These are phyloP conservation scores for Allobates femoralis DNA, from an alignment of 2,797 vertebrate species.

Conservation along the genomic window DNA sequence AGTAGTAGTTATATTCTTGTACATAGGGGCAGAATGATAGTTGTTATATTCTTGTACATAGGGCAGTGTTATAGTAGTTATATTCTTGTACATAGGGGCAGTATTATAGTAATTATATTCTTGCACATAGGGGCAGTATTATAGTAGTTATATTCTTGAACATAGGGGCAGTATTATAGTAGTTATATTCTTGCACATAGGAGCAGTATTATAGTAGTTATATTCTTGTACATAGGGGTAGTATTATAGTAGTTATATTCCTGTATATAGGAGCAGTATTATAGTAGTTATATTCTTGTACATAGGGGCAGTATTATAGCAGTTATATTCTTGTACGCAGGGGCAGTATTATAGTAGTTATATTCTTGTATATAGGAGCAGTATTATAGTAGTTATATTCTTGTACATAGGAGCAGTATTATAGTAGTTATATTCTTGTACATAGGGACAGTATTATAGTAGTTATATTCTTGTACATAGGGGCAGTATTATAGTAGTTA, in stretches of 20 bases:
- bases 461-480: too few species aligned
- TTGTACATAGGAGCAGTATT: neutral
- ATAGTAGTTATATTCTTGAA: too few species aligned
- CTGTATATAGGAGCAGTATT: too few species aligned
- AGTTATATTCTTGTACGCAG: too few species aligned
- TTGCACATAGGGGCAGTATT: neutral
- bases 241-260: slow-evolving; percentile 4
- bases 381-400: neutral
- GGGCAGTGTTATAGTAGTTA: neutral
- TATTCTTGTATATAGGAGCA: neutral
- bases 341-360: slow-evolving; percentile 5
- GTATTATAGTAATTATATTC: slow-evolving; percentile 2
- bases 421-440: slow-evolving; percentile 15
- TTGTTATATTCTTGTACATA: neutral
- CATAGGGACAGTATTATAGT: neutral
- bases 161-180: too few species aligned
- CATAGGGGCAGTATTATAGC: too few species aligned
- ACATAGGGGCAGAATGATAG: neutral
- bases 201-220: neutral
- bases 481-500: neutral
- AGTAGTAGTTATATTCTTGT: neutral
- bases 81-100: too few species aligned
- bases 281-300: too few species aligned
- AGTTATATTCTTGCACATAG: neutral
- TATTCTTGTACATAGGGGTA: neutral